Conservation (phyloP, 1,140 invertebrate species). For the Forficula auricularia region DNA sequence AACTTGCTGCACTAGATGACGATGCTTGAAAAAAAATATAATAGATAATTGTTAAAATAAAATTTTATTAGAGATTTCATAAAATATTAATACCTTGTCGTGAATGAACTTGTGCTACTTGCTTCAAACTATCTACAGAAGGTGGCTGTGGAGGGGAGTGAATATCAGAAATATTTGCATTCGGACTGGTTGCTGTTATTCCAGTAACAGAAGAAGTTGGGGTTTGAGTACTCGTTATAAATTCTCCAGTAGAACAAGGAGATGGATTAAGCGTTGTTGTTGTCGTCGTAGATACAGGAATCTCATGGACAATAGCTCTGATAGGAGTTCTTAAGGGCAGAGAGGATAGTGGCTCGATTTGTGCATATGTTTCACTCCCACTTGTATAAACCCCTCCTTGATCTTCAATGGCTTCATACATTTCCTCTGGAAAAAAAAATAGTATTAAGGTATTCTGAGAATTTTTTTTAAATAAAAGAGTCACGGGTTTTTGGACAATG, state of each 20-base stretch:
- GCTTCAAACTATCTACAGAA: conserved; percentile 37
- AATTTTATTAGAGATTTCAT: neutral
- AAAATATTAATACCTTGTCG: conserved; percentile 37
- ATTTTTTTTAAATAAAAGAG: too few species aligned
- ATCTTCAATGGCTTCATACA: conserved; percentile 77
- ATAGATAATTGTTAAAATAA: neutral
- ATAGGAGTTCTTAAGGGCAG: conserved; percentile 20
- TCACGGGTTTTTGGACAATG: too few species aligned
- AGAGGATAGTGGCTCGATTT: conserved; percentile 49
- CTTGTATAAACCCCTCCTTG: conserved; percentile 51
- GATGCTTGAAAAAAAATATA: conserved; percentile 33
- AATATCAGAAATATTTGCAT: neutral
- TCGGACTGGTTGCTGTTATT: conserved; percentile 8
- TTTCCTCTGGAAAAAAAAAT: conserved; percentile 53
- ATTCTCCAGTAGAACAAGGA: conserved; percentile 4
- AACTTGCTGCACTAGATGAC: conserved; percentile 55
- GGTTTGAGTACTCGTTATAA: too few species aligned
- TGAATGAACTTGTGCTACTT: conserved; percentile 45
- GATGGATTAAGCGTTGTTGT: conserved; percentile 4
- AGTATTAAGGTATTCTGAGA: conserved; percentile 12
- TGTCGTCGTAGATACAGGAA: conserved; percentile 2
- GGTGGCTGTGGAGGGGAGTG: conserved; percentile 30
- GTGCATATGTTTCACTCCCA: conserved; percentile 75
- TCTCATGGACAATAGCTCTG: neutral
- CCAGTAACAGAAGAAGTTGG: too few species aligned